Evolutionary conservation across 2,113 vertebrate species (phyloP).

Genomic region (Pterocles orientalis): DNA sequence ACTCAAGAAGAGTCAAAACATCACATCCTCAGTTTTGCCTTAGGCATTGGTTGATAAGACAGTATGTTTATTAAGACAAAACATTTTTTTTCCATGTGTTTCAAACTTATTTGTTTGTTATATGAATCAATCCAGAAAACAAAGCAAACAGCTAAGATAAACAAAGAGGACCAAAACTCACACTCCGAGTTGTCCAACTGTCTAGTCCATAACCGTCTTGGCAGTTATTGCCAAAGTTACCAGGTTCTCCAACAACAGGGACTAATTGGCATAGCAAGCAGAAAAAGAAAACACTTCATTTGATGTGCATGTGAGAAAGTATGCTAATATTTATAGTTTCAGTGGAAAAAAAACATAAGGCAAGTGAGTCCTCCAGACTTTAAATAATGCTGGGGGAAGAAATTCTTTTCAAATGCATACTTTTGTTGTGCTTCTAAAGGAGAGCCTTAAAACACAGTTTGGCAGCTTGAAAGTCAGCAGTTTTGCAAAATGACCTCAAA

Average conservation of each 20-base stretch:
- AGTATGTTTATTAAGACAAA: neutral
- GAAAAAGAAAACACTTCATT: neutral
- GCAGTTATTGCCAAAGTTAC: neutral
- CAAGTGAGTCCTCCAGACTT: neutral
- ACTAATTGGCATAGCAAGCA: rapidly evolving
- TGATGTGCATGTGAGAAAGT: neutral
- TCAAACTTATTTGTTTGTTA: neutral
- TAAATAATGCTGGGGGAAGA: neutral
- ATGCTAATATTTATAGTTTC: neutral
- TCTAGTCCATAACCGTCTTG: neutral
- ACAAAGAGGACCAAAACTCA: neutral
- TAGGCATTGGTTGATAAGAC: neutral
- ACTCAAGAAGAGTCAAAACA: neutral
- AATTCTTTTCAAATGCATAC: neutral
- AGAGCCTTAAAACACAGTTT: neutral
- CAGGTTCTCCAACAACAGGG: neutral
- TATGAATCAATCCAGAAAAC: neutral
- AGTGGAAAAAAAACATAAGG: neutral
- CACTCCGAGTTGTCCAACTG: neutral
- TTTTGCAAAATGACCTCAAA: neutral
- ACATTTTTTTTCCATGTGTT: neutral
- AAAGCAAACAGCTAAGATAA: neutral
- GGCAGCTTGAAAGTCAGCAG: neutral
- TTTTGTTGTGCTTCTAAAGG: neutral
- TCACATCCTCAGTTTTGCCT: neutral